Conservation (phyloP, 1,140 invertebrate species). For the Rhynchophorus ferrugineus region DNA sequence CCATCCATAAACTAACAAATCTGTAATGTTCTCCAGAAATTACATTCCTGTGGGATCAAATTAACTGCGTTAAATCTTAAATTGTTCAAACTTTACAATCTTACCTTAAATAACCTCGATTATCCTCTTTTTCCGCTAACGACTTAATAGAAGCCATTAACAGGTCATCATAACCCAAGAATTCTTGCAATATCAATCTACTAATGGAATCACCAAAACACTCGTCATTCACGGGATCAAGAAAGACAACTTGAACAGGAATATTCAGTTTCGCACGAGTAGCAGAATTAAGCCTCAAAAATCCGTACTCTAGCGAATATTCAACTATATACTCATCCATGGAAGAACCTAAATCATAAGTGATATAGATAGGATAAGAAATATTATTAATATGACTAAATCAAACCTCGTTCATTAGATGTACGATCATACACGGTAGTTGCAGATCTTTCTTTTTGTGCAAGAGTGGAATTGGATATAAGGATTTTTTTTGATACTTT, state of each 20-base stretch:
- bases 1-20: conserved; percentile 96
- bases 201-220: conserved; percentile 94
- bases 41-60: conserved; percentile 69
- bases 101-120: conserved; percentile 87
- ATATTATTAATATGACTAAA: too few relatives aligned
- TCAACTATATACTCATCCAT: conserved; percentile 96
- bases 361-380: neutral
- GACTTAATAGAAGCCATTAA: conserved; percentile 94
- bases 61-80: neutral
- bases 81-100: neutral
- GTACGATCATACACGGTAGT: too few relatives aligned
- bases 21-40: conserved; percentile 98
- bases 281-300: conserved; percentile 79
- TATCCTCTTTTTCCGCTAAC: conserved; percentile 91
- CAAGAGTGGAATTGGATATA: neutral
- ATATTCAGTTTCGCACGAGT: conserved; percentile 81
- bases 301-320: conserved; percentile 95
- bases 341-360: conserved; percentile 55
- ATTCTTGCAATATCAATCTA: conserved; percentile 82
- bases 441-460: neutral
- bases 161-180: conserved; percentile 94
- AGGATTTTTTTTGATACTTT: neutral
- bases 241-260: conserved; percentile 83
- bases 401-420: neutral
- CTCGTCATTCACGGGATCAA: conserved; percentile 79